phyloP scores from a whole-genome alignment of 2,113 vertebrate species.

The Lontra canadensis region DNA sequence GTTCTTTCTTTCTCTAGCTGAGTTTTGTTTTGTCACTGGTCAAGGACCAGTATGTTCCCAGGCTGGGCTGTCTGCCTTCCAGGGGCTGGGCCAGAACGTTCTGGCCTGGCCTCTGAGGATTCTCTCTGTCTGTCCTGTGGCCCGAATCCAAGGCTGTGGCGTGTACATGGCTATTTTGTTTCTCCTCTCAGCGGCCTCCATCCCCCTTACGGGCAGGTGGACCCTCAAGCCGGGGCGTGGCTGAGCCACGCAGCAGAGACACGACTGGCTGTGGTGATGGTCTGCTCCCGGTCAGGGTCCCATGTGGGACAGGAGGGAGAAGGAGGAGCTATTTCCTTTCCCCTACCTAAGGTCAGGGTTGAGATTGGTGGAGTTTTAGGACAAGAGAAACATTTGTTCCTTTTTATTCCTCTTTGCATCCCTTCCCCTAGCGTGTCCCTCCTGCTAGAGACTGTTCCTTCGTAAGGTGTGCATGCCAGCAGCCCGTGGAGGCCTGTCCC shows the following conservation, averaged over 20 bases:
- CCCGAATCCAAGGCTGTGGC: neutral
- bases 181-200: fast-evolving
- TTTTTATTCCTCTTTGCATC: neutral
- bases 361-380: neutral
- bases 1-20: neutral
- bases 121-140: neutral
- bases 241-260: fast-evolving
- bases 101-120: neutral
- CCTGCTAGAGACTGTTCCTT: neutral
- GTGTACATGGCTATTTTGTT: fast-evolving
- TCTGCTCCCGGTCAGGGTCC: neutral
- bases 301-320: fast-evolving
- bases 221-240: neutral
- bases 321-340: neutral
- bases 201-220: fast-evolving
- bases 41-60: neutral
- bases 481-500: neutral
- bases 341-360: neutral
- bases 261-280: fast-evolving
- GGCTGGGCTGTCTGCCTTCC: neutral
- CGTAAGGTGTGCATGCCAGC: too few relatives aligned
- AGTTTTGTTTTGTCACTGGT: neutral
- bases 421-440: neutral
- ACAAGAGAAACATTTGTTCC: neutral
- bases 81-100: neutral